These are phyloP conservation scores for Cinara cedri DNA, from an alignment of 2,888 invertebrate genomes.

Conservation along the genomic window DNA sequence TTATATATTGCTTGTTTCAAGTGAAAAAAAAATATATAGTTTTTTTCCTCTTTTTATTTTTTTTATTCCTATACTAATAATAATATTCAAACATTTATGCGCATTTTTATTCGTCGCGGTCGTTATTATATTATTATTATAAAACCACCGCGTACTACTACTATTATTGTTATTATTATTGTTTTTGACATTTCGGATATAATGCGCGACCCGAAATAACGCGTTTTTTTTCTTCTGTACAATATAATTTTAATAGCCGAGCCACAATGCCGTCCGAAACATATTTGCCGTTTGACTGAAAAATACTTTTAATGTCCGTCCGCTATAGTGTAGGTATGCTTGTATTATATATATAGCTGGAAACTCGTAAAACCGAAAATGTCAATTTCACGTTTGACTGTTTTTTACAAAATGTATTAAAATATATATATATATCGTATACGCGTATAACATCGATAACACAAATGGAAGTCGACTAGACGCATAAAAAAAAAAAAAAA, in stretches of 20 bases:
- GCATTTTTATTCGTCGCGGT: not conserved
- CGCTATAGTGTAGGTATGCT: too few relatives aligned
- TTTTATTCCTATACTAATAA: not conserved
- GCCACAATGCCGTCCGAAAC: not conserved
- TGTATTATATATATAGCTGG: too few relatives aligned
- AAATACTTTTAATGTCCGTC: too few relatives aligned
- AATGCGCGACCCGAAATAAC: conserved; percentile 6
- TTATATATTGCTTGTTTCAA: too few relatives aligned
- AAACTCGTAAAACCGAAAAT: conserved; percentile 28
- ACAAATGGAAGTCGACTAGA: conserved; percentile 12
- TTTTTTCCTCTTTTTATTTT: not conserved
- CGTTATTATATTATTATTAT: too few relatives aligned
- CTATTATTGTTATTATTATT: not conserved
- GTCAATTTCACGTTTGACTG: conserved; percentile 28
- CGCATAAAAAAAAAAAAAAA: conserved; percentile 7
- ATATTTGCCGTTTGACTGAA: too few relatives aligned
- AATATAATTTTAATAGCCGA: too few relatives aligned
- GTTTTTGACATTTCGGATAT: conserved; percentile 1
- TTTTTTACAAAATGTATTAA: conserved; percentile 3
- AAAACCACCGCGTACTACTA: not conserved
- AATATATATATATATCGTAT: not conserved
- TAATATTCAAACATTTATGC: not conserved
- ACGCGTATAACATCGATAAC: not conserved
- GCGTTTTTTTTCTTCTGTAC: too few relatives aligned
- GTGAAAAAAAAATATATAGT: too few relatives aligned